Evolutionary conservation across 2,797 vertebrate species (phyloP), one percentile per base, ranked within the genome.

Genomic region (Sebastes oblongus): DNA sequence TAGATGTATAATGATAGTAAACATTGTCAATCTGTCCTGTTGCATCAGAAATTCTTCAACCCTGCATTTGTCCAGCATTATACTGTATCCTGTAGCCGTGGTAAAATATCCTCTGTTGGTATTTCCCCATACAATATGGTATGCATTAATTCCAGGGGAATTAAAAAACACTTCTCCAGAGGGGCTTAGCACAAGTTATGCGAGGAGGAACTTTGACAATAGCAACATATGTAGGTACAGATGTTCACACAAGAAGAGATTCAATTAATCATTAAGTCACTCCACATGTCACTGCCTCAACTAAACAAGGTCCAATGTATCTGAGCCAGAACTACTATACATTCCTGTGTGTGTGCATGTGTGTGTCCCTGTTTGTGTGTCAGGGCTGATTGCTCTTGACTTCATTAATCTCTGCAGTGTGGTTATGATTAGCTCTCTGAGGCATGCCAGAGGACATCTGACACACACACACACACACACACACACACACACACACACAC

Each of bases 331-430:
- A 85, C 86, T 39, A 34, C 80, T 73, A 85, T 92, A 84, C 70
- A 74, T 82, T 67, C 29, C 60, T 42, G 77, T 89, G 75, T 81
- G 83, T 72, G 68, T 77, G 66, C 3, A 27, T 71, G 77, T 78
- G 77, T 85, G 77, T 81, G 74, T 89, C 72, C 54, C 80, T 90
- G 89, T 94, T 91, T 93, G 90, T 93, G 93, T 93, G 91, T 94
- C 81, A 88, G 73, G 82, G 83, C 86, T 93, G 92, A 94, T 94
- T 94, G 91, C 92, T 94, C 94, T 94, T 94, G 93, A 94, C 93
- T 94, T 93, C 92, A 93, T 94, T 95, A 93, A 95, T 94, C 93
- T 94, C 91, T 93, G 92, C 92, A 91, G 89, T 92, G 93, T 91
- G 90, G 91, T 93, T 94, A 93, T 94, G 93, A 93, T 94, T 94